Evolutionary conservation across 2,113 vertebrate genomes (phyloP).

Genomic region (Amblyopsis rosae): DNA sequence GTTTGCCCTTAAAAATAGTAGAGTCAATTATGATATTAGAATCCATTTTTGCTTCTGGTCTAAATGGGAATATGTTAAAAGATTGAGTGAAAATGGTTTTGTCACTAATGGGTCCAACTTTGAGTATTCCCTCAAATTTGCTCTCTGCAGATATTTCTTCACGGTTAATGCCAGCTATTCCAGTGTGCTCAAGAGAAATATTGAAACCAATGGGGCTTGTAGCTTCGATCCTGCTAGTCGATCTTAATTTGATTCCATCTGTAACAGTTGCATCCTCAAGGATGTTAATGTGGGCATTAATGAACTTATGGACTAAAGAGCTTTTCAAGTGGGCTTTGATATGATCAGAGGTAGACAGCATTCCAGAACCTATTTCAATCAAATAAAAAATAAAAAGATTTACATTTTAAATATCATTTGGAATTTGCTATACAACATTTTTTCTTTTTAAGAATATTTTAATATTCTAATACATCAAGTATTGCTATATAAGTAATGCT

Average conservation of each 20-base stretch:
- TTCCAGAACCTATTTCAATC: constrained; percentile 78
- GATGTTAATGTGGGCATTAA: constrained; percentile 79
- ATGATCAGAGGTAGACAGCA: constrained; percentile 70
- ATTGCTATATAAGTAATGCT: too few relatives aligned
- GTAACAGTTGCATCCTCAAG: constrained; percentile 64
- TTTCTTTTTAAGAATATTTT: background rate
- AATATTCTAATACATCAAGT: background rate
- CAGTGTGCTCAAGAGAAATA: constrained; percentile 68
- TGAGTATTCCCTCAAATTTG: constrained; percentile 74
- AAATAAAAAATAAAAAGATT: constrained; percentile 19
- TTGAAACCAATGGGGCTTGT: constrained; percentile 80
- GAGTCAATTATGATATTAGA: constrained; percentile 83
- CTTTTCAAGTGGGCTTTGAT: constrained; percentile 72
- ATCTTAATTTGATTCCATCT: constrained; percentile 67
- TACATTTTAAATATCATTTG: background rate
- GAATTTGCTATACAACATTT: background rate
- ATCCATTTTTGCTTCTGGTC: constrained; percentile 68
- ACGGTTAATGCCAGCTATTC: constrained; percentile 64
- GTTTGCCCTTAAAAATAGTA: constrained; percentile 76
- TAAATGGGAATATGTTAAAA: constrained; percentile 66
- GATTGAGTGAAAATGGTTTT: constrained; percentile 71
- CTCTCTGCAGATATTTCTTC: constrained; percentile 69
- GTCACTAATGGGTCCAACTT: constrained; percentile 73
- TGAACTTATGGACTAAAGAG: constrained; percentile 80
- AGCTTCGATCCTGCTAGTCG: constrained; percentile 72